These are phyloP conservation scores for Dasysyrphus tricinctus DNA, from an alignment of 2,888 invertebrate species.

Conservation along the genomic window DNA sequence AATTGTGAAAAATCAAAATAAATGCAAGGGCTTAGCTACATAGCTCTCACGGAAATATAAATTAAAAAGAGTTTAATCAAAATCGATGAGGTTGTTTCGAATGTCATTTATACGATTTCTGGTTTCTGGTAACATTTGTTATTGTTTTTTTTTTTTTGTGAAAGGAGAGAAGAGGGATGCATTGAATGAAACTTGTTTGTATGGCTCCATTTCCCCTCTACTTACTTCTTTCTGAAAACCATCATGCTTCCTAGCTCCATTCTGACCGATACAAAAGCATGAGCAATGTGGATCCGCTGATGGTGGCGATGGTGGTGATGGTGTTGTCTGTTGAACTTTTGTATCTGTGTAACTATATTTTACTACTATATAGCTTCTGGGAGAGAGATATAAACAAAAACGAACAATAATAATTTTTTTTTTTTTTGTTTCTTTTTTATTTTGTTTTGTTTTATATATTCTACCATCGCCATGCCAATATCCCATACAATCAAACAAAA, in stretches of 20 bases:
- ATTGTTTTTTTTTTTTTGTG: too few species aligned
- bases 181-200: constrained; percentile 21
- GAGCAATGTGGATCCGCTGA: constrained; percentile 8
- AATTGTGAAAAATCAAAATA: too few species aligned
- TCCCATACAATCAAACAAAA: constrained; percentile 1
- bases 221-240: background rate
- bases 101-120: background rate
- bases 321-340: constrained; percentile 22
- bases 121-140: background rate
- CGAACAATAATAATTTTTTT: constrained; percentile 1
- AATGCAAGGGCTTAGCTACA: too few species aligned
- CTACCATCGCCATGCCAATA: constrained; percentile 7
- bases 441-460: constrained; percentile 17
- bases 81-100: background rate
- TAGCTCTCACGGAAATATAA: too few species aligned
- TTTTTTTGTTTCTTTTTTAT: constrained; percentile 15
- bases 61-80: background rate
- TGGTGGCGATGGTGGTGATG: background rate
- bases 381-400: constrained; percentile 30
- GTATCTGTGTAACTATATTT: background rate
- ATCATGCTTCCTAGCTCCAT: background rate
- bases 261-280: background rate
- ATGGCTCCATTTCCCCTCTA: background rate
- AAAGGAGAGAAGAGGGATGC: background rate
- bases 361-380: background rate